phyloP scores from a whole-genome alignment of 2,797 vertebrate species.

The Acanthopagrus latus region DNA sequence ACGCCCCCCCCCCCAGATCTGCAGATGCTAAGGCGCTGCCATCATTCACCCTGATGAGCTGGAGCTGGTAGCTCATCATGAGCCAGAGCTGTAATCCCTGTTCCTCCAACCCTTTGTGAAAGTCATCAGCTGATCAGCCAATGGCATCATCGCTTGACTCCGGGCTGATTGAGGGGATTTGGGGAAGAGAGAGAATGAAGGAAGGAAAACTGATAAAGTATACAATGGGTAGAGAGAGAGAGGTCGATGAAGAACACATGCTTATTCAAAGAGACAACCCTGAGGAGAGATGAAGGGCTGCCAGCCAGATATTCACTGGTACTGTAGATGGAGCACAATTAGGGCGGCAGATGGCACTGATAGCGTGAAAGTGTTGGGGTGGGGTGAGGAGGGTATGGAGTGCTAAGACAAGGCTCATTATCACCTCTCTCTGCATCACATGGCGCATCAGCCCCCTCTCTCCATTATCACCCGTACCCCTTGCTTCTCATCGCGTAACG shows the following conservation, averaged over 20 bases:
- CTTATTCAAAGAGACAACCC: constrained; percentile 46
- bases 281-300: constrained; percentile 48
- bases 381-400: background rate
- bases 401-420: constrained; percentile 75
- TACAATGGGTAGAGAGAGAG: constrained; percentile 36
- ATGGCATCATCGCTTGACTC: constrained; percentile 41
- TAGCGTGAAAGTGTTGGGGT: constrained; percentile 37
- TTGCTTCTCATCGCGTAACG: constrained; percentile 52
- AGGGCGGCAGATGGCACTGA: constrained; percentile 74
- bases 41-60: constrained; percentile 51
- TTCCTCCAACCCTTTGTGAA: constrained; percentile 39
- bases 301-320: constrained; percentile 43
- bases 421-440: constrained; percentile 73
- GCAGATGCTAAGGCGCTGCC: constrained; percentile 39
- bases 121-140: constrained; percentile 56
- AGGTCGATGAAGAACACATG: constrained; percentile 66
- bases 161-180: constrained; percentile 39
- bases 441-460: constrained; percentile 52
- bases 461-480: constrained; percentile 36
- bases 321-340: constrained; percentile 56
- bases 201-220: constrained; percentile 40
- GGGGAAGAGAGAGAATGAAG: constrained; percentile 14
- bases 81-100: constrained; percentile 45
- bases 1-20: background rate
- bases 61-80: constrained; percentile 51